phyloP scores from a whole-genome alignment of 2,797 vertebrate genomes.

The Hippoglossus hippoglossus region DNA sequence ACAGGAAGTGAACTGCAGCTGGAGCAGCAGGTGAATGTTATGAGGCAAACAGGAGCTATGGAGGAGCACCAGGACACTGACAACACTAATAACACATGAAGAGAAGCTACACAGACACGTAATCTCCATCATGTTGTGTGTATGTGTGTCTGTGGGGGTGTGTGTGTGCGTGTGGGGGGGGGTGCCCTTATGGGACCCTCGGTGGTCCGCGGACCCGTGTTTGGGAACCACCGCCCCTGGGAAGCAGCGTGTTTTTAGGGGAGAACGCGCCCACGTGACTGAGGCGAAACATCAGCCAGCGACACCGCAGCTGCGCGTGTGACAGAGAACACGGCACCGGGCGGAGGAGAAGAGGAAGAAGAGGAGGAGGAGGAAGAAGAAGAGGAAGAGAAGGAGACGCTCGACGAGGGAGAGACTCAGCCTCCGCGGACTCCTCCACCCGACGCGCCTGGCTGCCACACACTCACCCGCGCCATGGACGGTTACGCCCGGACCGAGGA shows the following conservation, averaged over 20 bases:
- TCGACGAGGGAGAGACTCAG: slow-evolving; percentile 54
- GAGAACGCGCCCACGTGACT: slow-evolving; percentile 68
- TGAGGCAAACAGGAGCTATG: no score
- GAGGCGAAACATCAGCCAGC: slow-evolving; percentile 33
- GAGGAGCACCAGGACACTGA: no score
- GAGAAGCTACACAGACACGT: no score
- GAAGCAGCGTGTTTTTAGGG: slow-evolving; percentile 25
- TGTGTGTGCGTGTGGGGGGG: no score
- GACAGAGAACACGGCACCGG: slow-evolving; percentile 64
- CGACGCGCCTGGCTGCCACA: slow-evolving; percentile 33
- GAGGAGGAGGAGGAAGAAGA: slow-evolving; percentile 40
- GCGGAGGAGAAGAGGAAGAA: slow-evolving; percentile 53
- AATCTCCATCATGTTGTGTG: no score
- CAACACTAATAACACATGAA: no score
- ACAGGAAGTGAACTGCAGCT: no score
- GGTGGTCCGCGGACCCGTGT: slow-evolving; percentile 33
- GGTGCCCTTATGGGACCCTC: not conserved
- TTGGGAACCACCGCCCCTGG: slow-evolving; percentile 19
- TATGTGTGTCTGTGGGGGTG: no score
- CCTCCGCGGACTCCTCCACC: slow-evolving; percentile 31
- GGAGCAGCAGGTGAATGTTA: no score
- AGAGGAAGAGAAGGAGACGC: slow-evolving; percentile 6
- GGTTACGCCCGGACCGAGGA: slow-evolving; percentile 91
- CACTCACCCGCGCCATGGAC: slow-evolving; percentile 85
- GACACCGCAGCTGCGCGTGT: slow-evolving; percentile 58